phyloP scores from a whole-genome alignment of 2,888 invertebrate species.

The Parnassius glacialis region DNA sequence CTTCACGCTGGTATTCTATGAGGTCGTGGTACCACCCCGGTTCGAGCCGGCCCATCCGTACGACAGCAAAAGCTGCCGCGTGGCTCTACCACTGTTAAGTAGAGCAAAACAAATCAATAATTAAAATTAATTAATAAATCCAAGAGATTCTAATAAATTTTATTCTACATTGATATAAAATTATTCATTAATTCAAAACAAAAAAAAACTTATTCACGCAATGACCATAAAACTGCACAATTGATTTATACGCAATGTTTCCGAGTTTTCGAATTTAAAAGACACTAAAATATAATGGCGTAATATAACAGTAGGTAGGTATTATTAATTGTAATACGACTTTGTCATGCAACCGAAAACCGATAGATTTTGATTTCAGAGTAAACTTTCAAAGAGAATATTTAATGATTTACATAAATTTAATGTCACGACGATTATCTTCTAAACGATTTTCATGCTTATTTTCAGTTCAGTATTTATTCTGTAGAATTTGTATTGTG shows the following conservation, averaged over 20 bases:
- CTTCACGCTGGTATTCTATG: no score
- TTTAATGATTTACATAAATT: conserved; percentile 16
- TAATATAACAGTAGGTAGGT: conserved; percentile 50
- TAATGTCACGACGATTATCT: no score
- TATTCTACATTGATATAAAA: no score
- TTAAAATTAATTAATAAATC: no score
- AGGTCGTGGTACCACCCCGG: no score
- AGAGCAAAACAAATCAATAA: no score
- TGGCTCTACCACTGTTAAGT: no score
- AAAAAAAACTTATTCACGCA: neutral
- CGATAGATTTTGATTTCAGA: conserved; percentile 11
- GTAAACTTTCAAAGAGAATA: conserved; percentile 16
- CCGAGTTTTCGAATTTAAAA: conserved; percentile 69
- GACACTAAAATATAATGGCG: conserved; percentile 58
- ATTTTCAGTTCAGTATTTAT: conserved; percentile 18
- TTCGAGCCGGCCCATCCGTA: no score
- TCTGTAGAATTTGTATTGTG: neutral
- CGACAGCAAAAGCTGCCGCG: no score
- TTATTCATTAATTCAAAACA: no score
- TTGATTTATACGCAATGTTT: conserved; percentile 62
- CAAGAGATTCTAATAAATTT: no score
- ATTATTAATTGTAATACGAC: conserved; percentile 63
- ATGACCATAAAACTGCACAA: conserved; percentile 47
- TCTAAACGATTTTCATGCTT: neutral
- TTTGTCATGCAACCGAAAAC: conserved; percentile 58